Evolutionary conservation across 35 echinoderm and acorn worm species (phyloP).

Genomic region (Holothuria glaberrima): DNA sequence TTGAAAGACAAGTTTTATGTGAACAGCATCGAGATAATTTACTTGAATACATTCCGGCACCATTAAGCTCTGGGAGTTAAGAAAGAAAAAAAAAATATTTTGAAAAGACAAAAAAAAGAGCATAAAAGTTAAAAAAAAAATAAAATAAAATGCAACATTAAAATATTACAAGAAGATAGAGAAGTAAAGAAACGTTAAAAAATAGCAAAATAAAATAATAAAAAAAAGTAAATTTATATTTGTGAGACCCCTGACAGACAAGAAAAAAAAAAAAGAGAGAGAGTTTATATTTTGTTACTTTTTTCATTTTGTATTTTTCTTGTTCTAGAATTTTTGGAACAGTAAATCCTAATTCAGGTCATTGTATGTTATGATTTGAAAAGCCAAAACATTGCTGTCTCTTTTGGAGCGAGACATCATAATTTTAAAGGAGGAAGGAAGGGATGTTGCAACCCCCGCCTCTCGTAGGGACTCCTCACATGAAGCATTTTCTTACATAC

Average conservation of each 20-base stretch:
- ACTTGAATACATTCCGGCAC: conserved; percentile 68
- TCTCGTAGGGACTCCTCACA: neutral
- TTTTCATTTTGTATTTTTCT: conserved; percentile 61
- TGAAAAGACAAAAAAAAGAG: conserved; percentile 15
- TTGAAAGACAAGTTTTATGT: conserved; percentile 34
- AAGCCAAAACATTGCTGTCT: neutral
- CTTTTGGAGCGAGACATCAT: conserved; percentile 18
- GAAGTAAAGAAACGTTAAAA: conserved; percentile 52
- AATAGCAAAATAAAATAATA: conserved; percentile 57
- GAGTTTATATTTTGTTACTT: conserved; percentile 70
- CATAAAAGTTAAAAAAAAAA: conserved; percentile 41
- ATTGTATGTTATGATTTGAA: neutral
- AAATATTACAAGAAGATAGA: conserved; percentile 24
- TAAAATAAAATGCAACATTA: conserved; percentile 15
- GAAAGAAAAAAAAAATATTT: conserved; percentile 4
- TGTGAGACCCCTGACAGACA: conserved; percentile 46
- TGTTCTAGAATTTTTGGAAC: conserved; percentile 47
- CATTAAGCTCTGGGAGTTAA: conserved; percentile 59
- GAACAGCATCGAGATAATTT: conserved; percentile 63
- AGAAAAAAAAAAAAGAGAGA: conserved; percentile 43
- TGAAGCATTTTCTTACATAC: neutral
- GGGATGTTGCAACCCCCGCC: neutral
- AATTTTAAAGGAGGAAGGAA: neutral
- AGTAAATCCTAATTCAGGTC: conserved; percentile 23
- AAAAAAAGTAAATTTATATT: conserved; percentile 61